phyloP scores from a whole-genome alignment of 2,113 vertebrate genomes.

The Leucopsar rothschildi region DNA sequence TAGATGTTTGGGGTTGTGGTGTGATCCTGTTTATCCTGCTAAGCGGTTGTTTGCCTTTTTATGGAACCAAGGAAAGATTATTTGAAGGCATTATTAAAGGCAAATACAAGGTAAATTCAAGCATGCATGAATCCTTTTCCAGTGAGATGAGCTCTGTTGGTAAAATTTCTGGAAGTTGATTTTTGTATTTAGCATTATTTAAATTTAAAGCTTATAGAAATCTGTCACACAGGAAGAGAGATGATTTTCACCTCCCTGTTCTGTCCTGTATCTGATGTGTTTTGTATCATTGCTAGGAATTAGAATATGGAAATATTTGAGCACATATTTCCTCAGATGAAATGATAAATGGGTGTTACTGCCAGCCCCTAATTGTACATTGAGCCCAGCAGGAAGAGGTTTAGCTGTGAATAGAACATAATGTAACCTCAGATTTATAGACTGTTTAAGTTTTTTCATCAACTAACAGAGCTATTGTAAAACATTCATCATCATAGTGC shows the following conservation, averaged over 20 bases:
- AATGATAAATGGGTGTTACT: neutral
- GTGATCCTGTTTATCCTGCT: conserved; percentile 99
- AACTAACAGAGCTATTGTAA: neutral
- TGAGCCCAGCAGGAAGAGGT: neutral
- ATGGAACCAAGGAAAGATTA: conserved; percentile 97
- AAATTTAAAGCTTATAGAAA: neutral
- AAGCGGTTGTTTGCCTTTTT: conserved; percentile 97
- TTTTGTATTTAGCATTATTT: neutral
- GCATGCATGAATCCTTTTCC: neutral
- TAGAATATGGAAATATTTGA: neutral
- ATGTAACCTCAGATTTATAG: neutral
- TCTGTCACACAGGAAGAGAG: neutral
- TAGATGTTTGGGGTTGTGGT: conserved; percentile 98
- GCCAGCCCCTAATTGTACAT: neutral
- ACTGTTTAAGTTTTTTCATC: neutral
- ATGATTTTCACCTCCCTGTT: neutral
- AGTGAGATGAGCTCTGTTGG: neutral
- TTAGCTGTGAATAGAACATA: neutral
- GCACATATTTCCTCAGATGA: neutral
- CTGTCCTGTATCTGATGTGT: neutral
- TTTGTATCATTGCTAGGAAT: neutral
- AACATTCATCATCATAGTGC: neutral
- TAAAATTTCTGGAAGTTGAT: conserved; percentile 6
- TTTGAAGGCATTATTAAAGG: conserved; percentile 99
- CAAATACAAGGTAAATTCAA: conserved; percentile 91